Percentiles rank a stretch among this genome's conserved stretches.
Conservation (phyloP, 1,140 invertebrate genomes). For the Plodia interpunctella region DNA sequence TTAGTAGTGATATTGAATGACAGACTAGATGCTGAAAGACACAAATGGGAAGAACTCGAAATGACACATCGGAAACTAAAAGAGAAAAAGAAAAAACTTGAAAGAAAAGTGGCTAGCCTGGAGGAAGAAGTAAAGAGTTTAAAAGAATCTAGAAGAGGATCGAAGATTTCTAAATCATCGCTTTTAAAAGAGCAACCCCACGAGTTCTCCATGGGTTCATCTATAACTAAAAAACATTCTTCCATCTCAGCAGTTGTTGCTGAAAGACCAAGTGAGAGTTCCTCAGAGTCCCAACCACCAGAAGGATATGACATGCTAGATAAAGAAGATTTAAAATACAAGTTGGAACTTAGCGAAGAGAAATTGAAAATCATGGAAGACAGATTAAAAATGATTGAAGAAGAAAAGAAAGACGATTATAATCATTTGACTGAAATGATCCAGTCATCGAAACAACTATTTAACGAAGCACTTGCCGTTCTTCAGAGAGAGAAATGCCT, state of each 20-base stretch:
- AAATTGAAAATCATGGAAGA: slow-evolving; percentile 70
- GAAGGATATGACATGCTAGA: slow-evolving; percentile 44
- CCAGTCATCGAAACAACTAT: slow-evolving; percentile 66
- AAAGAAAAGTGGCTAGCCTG: slow-evolving; percentile 35
- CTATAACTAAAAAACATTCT: slow-evolving; percentile 44
- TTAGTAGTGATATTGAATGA: slow-evolving; percentile 50
- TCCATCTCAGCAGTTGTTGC: slow-evolving; percentile 31
- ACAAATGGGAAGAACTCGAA: slow-evolving; percentile 61
- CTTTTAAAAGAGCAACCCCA: slow-evolving; percentile 39
- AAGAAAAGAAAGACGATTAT: slow-evolving; percentile 67
- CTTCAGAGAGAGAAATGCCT: slow-evolving; percentile 63
- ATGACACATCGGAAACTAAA: slow-evolving; percentile 40
- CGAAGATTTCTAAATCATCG: slow-evolving; percentile 40
- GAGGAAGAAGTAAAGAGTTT: slow-evolving; percentile 53
- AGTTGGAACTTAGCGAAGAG: slow-evolving; percentile 61
- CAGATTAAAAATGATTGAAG: slow-evolving; percentile 68
- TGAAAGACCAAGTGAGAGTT: slow-evolving; percentile 49
- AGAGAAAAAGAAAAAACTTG: slow-evolving; percentile 51
- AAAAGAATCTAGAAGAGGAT: slow-evolving; percentile 44
- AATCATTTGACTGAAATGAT: slow-evolving; percentile 66
- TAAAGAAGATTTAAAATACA: slow-evolving; percentile 64
- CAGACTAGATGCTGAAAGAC: slow-evolving; percentile 52
- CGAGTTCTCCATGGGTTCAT: slow-evolving; percentile 21
- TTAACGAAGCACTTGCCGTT: slow-evolving; percentile 60
- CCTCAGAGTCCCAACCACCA: slow-evolving; percentile 36